Evolutionary conservation across 2,888 invertebrate species (phyloP).

Genomic region (Crepidodera aurea): DNA sequence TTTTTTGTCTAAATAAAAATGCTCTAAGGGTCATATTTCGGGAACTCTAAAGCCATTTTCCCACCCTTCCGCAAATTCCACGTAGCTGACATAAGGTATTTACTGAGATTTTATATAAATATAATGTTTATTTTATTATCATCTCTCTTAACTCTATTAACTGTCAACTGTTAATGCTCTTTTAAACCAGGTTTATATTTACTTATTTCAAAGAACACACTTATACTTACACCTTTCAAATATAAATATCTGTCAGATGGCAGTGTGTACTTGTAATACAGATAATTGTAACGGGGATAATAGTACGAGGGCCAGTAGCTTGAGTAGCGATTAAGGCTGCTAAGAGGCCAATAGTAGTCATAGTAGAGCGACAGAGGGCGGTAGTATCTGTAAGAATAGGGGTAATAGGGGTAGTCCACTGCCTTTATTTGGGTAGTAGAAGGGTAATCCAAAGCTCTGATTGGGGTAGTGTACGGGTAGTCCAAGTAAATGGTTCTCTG

Average conservation of each 20-base stretch:
- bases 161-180: too few species aligned
- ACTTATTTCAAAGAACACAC: too few species aligned
- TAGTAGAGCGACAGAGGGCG: slow-evolving; percentile 48
- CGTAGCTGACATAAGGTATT: too few species aligned
- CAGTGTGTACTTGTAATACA: slow-evolving; percentile 48
- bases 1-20: too few species aligned
- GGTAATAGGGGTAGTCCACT: slow-evolving; percentile 45
- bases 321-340: slow-evolving; percentile 47
- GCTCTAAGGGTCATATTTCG: too few species aligned
- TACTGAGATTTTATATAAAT: too few species aligned
- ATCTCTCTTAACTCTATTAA: too few species aligned
- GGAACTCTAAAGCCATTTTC: too few species aligned
- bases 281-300: slow-evolving; percentile 48
- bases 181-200: too few species aligned
- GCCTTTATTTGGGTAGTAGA: slow-evolving; percentile 38
- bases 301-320: slow-evolving; percentile 46
- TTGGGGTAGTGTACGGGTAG: slow-evolving; percentile 35
- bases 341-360: slow-evolving; percentile 49
- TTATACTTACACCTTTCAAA: slow-evolving; percentile 49
- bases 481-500: slow-evolving; percentile 49
- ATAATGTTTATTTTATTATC: too few species aligned
- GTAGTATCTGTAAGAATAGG: slow-evolving; percentile 46
- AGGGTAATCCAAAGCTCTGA: slow-evolving; percentile 39
- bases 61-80: too few species aligned
- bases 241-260: slow-evolving; percentile 49